Percentiles rank a stretch among this genome's conserved stretches.
These are phyloP conservation scores for Vipera ursinii DNA, from an alignment of 2,797 vertebrate genomes.

Conservation along the genomic window DNA sequence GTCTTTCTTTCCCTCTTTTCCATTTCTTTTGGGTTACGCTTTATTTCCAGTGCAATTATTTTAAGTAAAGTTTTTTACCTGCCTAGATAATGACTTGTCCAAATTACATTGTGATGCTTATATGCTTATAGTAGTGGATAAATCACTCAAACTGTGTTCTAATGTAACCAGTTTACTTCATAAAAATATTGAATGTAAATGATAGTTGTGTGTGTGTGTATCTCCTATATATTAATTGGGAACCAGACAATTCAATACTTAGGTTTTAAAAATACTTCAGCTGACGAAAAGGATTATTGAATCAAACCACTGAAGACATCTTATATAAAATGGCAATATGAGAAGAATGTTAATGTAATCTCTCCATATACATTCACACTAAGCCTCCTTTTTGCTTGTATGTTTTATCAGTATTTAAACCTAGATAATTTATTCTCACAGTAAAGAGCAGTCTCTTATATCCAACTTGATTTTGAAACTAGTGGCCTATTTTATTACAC, in stretches of 20 bases:
- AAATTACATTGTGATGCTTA: background rate
- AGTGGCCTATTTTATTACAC: background rate
- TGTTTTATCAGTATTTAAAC: background rate
- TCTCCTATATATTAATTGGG: background rate
- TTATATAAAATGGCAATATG: background rate
- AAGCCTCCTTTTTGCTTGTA: background rate
- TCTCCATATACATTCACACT: background rate
- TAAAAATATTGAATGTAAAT: background rate
- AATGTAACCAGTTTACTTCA: background rate
- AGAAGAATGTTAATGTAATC: background rate
- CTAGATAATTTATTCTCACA: background rate
- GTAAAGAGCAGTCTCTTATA: background rate
- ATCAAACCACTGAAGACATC: background rate
- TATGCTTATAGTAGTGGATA: background rate
- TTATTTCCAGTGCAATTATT: background rate
- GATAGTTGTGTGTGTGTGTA: background rate
- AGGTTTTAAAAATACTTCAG: background rate
- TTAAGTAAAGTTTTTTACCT: background rate
- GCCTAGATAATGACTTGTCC: background rate
- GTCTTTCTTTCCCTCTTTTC: rapidly evolving
- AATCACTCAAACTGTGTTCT: background rate
- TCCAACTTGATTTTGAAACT: background rate
- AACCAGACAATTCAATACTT: background rate
- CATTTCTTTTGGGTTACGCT: background rate
- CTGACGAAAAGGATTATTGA: background rate